These are phyloP conservation scores for Blastomussa wellsi DNA, from an alignment of 92 coral and sea anemone species.

Conservation along the genomic window DNA sequence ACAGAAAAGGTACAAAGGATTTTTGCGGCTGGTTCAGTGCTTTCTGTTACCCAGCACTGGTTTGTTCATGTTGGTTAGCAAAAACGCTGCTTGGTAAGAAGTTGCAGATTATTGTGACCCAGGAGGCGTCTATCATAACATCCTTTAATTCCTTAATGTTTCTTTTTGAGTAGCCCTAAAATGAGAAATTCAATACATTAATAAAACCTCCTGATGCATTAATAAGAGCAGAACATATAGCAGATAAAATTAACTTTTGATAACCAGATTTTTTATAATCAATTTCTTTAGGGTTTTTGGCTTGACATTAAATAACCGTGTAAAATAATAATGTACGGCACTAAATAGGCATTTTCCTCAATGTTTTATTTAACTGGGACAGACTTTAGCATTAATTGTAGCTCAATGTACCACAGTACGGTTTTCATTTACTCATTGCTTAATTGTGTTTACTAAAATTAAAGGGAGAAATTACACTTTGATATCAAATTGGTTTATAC, in stretches of 20 bases:
- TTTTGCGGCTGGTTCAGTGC: background rate
- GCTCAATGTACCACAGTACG: too few relatives aligned
- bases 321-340: too few relatives aligned
- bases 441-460: too few relatives aligned
- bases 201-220: background rate
- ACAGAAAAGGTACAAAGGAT: background rate
- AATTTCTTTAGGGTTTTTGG: too few relatives aligned
- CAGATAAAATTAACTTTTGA: background rate
- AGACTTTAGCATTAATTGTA: too few relatives aligned
- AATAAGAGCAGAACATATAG: background rate
- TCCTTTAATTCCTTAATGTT: background rate
- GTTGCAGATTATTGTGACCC: background rate
- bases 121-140: background rate
- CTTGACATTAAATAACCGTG: too few relatives aligned
- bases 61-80: background rate
- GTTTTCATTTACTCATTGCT: too few relatives aligned
- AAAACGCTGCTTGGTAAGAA: background rate
- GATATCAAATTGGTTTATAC: too few relatives aligned
- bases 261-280: too few relatives aligned
- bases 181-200: background rate
- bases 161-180: background rate
- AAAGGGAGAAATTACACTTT: too few relatives aligned
- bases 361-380: too few relatives aligned
- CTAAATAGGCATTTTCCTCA: too few relatives aligned
- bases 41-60: background rate